A percentile compares a stretch with the other conserved stretches of the same genome.
Evolutionary conservation across 2,797 vertebrate genomes (phyloP).

Genomic region (Rhabdophis nuchalis): DNA sequence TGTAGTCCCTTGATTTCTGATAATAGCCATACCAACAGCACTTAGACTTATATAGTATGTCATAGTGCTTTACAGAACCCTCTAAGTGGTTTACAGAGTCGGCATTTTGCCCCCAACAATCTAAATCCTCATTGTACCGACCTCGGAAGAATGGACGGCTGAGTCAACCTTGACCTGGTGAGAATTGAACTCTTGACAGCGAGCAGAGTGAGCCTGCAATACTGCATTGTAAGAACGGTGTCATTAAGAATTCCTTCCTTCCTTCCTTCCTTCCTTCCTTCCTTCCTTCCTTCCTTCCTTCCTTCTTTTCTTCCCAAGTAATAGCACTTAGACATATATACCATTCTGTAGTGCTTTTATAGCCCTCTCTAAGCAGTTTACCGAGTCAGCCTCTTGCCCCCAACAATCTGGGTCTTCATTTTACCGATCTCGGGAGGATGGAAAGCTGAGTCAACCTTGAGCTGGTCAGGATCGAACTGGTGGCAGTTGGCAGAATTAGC

Average conservation of each 20-base stretch:
- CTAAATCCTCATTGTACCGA: background rate
- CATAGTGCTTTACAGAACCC: background rate
- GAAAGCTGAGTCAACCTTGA: background rate
- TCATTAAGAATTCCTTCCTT: no score
- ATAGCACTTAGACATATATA: no score
- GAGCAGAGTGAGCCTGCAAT: background rate
- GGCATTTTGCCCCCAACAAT: background rate
- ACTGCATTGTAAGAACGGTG: background rate
- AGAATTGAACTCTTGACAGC: background rate
- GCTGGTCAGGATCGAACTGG: background rate
- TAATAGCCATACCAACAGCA: background rate
- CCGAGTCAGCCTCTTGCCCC: background rate
- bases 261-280: no score
- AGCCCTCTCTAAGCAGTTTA: background rate
- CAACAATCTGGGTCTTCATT: background rate
- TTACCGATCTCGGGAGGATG: background rate
- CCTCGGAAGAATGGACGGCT: background rate
- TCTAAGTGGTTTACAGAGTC: background rate
- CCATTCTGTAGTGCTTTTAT: background rate
- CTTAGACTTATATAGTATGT: background rate
- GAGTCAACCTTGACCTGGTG: background rate
- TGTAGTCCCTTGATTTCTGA: background rate
- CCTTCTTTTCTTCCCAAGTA: no score
- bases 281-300: no score
- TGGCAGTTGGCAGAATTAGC: background rate